Conservation (phyloP, 2,113 vertebrate genomes). For the Dromaius novaehollandiae region DNA sequence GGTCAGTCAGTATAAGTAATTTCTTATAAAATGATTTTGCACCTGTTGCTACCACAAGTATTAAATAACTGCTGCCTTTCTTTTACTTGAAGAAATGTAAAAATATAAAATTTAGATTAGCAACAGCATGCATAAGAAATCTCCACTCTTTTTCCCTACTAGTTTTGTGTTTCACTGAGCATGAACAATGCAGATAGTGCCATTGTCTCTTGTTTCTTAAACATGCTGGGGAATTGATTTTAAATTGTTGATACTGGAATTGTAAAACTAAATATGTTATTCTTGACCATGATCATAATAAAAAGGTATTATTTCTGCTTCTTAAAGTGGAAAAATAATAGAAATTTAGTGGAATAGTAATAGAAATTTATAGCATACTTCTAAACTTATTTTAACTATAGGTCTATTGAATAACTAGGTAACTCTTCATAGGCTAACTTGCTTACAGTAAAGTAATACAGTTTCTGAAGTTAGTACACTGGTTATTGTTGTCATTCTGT, state of each 20-base stretch:
- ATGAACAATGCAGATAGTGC: not conserved
- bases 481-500: not conserved
- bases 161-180: not conserved
- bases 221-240: not conserved
- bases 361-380: not conserved
- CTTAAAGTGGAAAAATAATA: not conserved
- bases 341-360: not conserved
- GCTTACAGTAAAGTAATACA: not conserved
- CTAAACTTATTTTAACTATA: not conserved
- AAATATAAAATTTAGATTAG: not conserved
- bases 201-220: not conserved
- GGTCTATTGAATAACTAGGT: too few species aligned
- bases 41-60: not conserved
- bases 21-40: not conserved
- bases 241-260: not conserved
- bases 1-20: not conserved
- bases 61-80: not conserved
- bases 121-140: not conserved
- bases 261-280: not conserved
- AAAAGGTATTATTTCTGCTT: not conserved
- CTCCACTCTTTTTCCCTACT: not conserved
- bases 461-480: not conserved
- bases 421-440: not conserved
- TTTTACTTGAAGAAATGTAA: not conserved
- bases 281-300: not conserved